Conservation (phyloP, 2,888 invertebrate genomes). For the Diplolepis rosae region DNA sequence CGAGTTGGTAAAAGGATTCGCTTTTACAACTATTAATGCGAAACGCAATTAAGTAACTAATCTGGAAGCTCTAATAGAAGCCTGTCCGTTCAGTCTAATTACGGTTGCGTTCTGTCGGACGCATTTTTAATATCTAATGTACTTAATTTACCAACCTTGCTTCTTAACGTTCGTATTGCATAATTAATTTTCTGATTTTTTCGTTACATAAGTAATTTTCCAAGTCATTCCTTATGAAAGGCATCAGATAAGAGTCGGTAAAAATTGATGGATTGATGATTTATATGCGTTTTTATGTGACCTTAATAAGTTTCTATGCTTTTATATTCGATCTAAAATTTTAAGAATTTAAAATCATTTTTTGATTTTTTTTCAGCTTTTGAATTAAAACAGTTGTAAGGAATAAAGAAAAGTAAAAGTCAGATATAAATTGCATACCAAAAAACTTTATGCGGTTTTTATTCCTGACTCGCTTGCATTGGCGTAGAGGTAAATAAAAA, state of each 20-base stretch:
- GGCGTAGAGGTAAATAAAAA: background rate
- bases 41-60: slow-evolving; percentile 23
- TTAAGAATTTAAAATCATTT: background rate
- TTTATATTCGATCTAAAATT: background rate
- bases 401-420: no score
- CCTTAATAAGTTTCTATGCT: background rate
- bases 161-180: slow-evolving; percentile 31
- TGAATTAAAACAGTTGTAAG: background rate
- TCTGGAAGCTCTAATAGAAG: slow-evolving; percentile 31
- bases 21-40: slow-evolving; percentile 12
- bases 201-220: background rate
- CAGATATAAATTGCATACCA: background rate
- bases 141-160: slow-evolving; percentile 38
- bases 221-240: background rate
- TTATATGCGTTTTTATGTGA: background rate
- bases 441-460: background rate
- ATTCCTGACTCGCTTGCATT: no score
- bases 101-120: slow-evolving; percentile 30
- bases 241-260: background rate
- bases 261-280: background rate
- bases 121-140: slow-evolving; percentile 40
- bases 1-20: slow-evolving; percentile 10
- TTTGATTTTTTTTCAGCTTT: background rate
- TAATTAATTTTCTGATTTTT: slow-evolving; percentile 13
- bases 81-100: slow-evolving; percentile 40